Evolutionary conservation across 2,888 invertebrate species (phyloP), one percentile per base, ranked within the genome.

Genomic region (Andrena flavipes): DNA sequence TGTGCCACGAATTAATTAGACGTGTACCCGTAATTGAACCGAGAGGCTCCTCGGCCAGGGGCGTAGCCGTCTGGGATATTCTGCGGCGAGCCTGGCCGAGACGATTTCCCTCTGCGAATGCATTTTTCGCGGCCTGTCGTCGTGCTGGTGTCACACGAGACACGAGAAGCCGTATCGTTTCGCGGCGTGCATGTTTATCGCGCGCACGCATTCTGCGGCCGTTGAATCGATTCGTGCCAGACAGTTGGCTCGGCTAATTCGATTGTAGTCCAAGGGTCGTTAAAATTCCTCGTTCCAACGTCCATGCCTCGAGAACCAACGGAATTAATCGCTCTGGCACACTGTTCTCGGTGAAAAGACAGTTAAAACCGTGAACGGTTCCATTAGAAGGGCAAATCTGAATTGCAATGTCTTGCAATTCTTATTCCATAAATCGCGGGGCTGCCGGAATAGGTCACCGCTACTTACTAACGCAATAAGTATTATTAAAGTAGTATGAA

Each of bases 111-210:
- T 42, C 42, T 16, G 42, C 4, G 42, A 42, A 5, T 16, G 42
- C 42, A 2, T 54, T 54, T 54, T 54, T 54, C 54, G 54, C 54
- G 20, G 20, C 7, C n/a, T 8, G n/a, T 20, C 60, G 59, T 68
- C 68, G 23, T 13, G n/a, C 20, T 6, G 1, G 20, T 23, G 67
- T 78, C 56, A 49, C 68, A 13, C 29, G 78, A 62, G 54, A 63
- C 73, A 64, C 51, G 78, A 69, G 76, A 79, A 73, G 78, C 74
- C 78, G 42, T 79, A 79, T 68, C 69, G 63, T 67, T 60, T 64
- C 78, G 48, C 68, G 29, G 13, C 26, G 33, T 68, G 54, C 49
- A 56, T 79, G 74, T 79, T 79, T 74, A 74, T 63, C n/a, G 7
- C 69, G 73, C 63, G 78, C 48, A 78, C 56, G 64, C 67, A 78